Evolutionary conservation across 2,113 vertebrate species (phyloP), one percentile per base, ranked within the genome.

Genomic region (Arothron firmamentum): DNA sequence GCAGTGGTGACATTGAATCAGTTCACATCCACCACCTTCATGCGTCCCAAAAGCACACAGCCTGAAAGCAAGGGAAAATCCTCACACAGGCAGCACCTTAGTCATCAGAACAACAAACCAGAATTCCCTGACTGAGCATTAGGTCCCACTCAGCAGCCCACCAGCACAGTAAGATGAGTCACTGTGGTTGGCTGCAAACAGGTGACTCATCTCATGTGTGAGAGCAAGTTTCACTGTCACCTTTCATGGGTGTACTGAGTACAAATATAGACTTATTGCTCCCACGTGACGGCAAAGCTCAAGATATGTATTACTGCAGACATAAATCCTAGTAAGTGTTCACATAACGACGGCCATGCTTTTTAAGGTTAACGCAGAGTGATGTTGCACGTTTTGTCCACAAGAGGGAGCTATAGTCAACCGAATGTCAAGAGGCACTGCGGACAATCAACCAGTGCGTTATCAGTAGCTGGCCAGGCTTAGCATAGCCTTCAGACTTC

Each of bases 381-480:
- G 55, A 68, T 68, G 41, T 74, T 72, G 75, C 67, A 51, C 67
- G 72, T 46, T 65, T 9, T 41, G 52, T 65, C 79, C 90, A 89
- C 79, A 50, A 87, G 88, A 83, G 74, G 88, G 84, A n/a, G 67
- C 82, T 63, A 58, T 15, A 46, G 51, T 54, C 61, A 74, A 63
- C 17, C 14, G 63, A 67, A 59, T 4, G 0, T 42, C 14, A 25
- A 18, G 28, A 46, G 6, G 38, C 7, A 23, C 70, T 77, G 70
- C 81, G 62, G 72, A 69, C 48, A 58, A 46, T 61, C 19, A 48
- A 55, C 67, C 61, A 75, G 65, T 53, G 67, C 49, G 62, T 43
- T 53, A 16, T 42, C 49, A 38, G 34, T 38, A 38, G 8, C 34
- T 38, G 34, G 34, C 34, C 34, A 38, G 34, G 34, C 34, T 38